A percentile compares a stretch with the other conserved stretches of the same genome.
Evolutionary conservation across 1,140 invertebrate species (phyloP).

Genomic region (Anthonomus grandis): DNA sequence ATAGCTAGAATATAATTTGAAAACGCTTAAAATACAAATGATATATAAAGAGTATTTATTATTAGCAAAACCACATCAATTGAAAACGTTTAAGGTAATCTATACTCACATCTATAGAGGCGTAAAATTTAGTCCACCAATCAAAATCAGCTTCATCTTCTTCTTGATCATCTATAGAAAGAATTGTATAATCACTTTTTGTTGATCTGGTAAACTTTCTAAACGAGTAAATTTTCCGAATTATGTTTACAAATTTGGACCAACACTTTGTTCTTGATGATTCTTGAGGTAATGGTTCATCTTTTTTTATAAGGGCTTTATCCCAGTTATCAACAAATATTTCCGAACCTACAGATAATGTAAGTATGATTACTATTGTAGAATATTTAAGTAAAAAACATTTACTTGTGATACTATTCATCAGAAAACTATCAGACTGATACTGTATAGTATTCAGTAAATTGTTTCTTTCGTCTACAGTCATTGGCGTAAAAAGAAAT

Average conservation of each 20-base stretch:
- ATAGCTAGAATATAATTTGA: too few relatives aligned
- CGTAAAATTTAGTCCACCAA: conserved; percentile 80
- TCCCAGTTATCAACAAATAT: conserved; percentile 5
- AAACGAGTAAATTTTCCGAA: too few relatives aligned
- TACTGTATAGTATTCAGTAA: conserved; percentile 31
- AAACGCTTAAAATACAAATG: too few relatives aligned
- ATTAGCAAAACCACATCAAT: background rate
- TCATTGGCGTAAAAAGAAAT: conserved; percentile 47
- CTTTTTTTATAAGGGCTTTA: background rate
- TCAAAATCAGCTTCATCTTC: conserved; percentile 50
- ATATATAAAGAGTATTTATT: too few relatives aligned
- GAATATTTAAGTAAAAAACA: conserved; percentile 18
- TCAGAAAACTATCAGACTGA: conserved; percentile 10
- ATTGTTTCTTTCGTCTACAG: conserved; percentile 40
- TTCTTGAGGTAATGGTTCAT: background rate
- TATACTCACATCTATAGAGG: conserved; percentile 52
- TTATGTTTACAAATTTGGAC: too few relatives aligned
- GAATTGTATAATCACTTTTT: conserved; percentile 15
- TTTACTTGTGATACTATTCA: conserved; percentile 13
- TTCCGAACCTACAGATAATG: conserved; percentile 8
- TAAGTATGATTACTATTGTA: conserved; percentile 9
- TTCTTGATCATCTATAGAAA: conserved; percentile 14
- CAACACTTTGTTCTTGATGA: conserved; percentile 1
- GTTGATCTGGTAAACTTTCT: background rate
- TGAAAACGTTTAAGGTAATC: too few relatives aligned